Evolutionary conservation across 2,113 vertebrate species (phyloP).

Genomic region (Oxyruncus cristatus): DNA sequence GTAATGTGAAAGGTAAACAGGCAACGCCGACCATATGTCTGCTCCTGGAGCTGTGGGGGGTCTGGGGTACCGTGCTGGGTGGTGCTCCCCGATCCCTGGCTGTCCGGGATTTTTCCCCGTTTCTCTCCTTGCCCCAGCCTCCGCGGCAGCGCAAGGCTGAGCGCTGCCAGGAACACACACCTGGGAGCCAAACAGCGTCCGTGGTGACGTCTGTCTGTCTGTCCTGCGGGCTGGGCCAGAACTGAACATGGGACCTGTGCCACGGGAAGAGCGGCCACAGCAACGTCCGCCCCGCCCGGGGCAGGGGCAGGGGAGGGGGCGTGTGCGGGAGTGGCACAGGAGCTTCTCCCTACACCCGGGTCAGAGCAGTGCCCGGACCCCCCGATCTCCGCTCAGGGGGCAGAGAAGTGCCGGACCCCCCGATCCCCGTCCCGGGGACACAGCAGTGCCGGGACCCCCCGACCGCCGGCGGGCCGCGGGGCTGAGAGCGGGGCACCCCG

Average conservation of each 20-base stretch:
- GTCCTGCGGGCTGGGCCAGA: not conserved
- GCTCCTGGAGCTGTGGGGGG: not conserved
- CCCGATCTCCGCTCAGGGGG: no score
- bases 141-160: not conserved
- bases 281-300: not conserved
- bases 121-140: accelerated
- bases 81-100: no score
- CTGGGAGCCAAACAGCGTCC: accelerated
- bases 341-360: no score
- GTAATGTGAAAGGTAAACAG: not conserved
- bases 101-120: not conserved
- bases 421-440: no score
- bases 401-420: no score
- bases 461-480: no score
- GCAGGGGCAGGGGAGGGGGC: no score
- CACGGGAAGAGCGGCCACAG: not conserved
- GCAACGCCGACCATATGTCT: accelerated
- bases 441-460: no score
- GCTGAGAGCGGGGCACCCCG: not conserved
- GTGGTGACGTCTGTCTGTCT: not conserved
- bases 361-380: not conserved
- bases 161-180: not conserved
- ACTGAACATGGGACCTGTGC: not conserved
- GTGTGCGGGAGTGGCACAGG: accelerated
- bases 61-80: not conserved